phyloP scores from a whole-genome alignment of 2,797 vertebrate genomes.

The Chelon labrosus region DNA sequence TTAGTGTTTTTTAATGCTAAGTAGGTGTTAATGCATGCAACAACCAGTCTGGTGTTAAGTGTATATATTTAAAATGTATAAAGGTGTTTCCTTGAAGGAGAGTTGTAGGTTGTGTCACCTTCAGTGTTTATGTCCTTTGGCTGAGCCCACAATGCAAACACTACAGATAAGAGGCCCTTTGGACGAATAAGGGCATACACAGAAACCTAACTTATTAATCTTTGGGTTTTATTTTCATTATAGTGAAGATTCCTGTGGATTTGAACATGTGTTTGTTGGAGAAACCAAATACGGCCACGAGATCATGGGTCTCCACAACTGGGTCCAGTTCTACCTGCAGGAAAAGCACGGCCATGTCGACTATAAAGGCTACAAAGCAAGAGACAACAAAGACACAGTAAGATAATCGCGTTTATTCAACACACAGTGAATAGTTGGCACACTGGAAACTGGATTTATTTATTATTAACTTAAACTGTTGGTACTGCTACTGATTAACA shows the following conservation, averaged over 20 bases:
- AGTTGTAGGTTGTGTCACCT: not conserved
- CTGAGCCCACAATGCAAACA: not conserved
- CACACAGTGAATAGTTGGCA: not conserved
- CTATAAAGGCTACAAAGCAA: constrained; percentile 87
- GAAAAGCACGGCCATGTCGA: constrained; percentile 84
- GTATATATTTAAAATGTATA: no score
- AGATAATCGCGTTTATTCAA: constrained; percentile 33
- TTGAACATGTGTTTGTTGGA: constrained; percentile 91
- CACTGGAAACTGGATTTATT: no score
- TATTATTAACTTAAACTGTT: no score
- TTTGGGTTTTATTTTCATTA: constrained; percentile 2
- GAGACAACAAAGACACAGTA: constrained; percentile 84
- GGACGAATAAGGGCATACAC: not conserved
- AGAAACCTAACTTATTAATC: not conserved
- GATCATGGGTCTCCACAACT: constrained; percentile 90
- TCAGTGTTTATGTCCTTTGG: not conserved
- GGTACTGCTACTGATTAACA: no score
- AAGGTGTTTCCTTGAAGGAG: not conserved
- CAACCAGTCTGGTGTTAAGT: not conserved
- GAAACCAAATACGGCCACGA: constrained; percentile 83
- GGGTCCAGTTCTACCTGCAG: constrained; percentile 91
- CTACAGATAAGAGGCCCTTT: constrained; percentile 1
- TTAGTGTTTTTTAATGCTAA: not conserved
- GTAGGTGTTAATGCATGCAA: not conserved
- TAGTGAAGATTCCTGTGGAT: constrained; percentile 89